Evolutionary conservation across 1,140 invertebrate species (phyloP), one percentile per base, ranked within the genome.

Genomic region (Habropoda laboriosa): DNA sequence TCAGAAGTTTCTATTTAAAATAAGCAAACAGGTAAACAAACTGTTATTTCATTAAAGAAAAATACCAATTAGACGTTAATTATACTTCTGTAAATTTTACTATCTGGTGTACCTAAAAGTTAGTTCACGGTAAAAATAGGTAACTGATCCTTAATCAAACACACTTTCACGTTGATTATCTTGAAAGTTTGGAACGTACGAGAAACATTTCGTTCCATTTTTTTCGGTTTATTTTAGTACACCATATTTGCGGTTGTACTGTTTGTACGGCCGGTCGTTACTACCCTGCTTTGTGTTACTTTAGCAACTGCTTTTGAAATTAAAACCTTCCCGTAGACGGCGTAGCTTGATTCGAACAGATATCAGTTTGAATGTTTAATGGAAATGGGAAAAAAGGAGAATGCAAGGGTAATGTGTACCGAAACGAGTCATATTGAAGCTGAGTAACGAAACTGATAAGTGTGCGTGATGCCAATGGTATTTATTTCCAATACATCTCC

Each of bases 351-450:
- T 58, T 58, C 55, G 55, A 58, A 58, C 55, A 58, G 32, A 58
- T 32, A 58, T 58, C 30, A 58, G 32, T 58, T 58, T 58, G 55
- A 58, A 58, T 58, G 18, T 30, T n/a, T 58, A 58, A 58, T 58
- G 55, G 30, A 58, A 32, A 27, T 32, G 18, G 55, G n/a, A 30
- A 16, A 1, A 58, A 57, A 57, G 13, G 24, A 4, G 6, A 30
- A 55, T 13, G 24, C 7, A 27, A 55, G 7, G 30, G 12, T 55
- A 57, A 32, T 13, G 30, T 32, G 55, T 35, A 32, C 18, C 8
- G 30, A 58, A 27, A 27, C 55, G 55, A 58, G 32, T 35, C 30
- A 58, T 13, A 58, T 32, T 16, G 55, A 7, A 13, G 30, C 18
- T 58, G 27, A 10, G 7, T 35, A 49, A 1, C 13, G 5, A 3